Base-by-base conservation (phyloP, 2,888 invertebrate species). In the Pimpla rufipes region DNA sequence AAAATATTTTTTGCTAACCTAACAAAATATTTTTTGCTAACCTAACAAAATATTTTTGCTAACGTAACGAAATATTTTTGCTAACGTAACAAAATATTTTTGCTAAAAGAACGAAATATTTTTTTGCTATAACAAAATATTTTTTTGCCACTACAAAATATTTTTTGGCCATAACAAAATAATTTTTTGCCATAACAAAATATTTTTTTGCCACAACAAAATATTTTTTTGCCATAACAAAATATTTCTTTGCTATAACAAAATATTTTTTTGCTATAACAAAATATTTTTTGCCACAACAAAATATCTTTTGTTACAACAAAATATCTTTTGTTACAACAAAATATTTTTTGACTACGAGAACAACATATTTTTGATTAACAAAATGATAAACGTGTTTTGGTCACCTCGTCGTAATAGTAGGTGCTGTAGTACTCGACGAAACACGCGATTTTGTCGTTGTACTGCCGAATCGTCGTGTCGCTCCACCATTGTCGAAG, bases 401-500 rank as follows among this genome's bases (percentile, higher is more conserved):
- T 29, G 29, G 5, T 16, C 79, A 96, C 94, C 90, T 96, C 96
- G 0, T 95, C 93, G 29, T 97, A 89, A 86, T 96, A 96, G 89
- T 95, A 97, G 21, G 93, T 93, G 64, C 95, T 95, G 91, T 98
- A 98, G 91, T 98, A 98, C 55, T 97, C 95, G 16, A 98, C 94
- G 90, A 99, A 98, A 91, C 98, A 99, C 84, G 96, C 94, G 0
- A 97, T 96, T 89, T 96, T 95, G 85, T 96, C 95, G 70, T 96
- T 95, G 92, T 97, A 99, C 21, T 96, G 96, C 13, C 94, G 93
- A 64, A 97, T 95, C 0, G 98, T 98, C 57, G 94, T 94, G 87
- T 97, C 96, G 1, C 96, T 96, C 98, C 98, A 98, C 98, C 98
- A 98, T 83, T 97, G 96, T n/a, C 96, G 93, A 89, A 97, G 94